Evolutionary conservation across 2,888 invertebrate species (phyloP).

Genomic region (Melipona beecheii): DNA sequence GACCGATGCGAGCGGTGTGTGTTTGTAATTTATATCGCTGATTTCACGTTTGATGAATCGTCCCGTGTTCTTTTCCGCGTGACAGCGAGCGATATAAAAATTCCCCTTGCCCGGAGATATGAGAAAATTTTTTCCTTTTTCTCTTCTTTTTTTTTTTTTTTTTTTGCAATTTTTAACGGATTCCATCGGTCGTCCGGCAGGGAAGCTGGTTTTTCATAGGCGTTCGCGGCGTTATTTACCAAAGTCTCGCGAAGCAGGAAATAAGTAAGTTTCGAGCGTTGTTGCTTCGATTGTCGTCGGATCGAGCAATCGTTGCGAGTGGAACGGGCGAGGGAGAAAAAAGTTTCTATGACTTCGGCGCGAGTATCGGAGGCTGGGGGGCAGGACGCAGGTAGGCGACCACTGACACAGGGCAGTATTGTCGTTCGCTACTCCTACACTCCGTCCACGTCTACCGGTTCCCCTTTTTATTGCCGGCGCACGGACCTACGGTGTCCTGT

Average conservation of each 20-base stretch:
- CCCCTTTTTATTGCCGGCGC: conserved; percentile 69
- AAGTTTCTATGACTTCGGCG: conserved; percentile 66
- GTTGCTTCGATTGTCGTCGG: conserved; percentile 64
- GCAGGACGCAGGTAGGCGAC: conserved; percentile 42
- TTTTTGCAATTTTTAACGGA: background rate
- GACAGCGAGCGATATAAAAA: background rate
- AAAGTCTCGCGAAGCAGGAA: conserved; percentile 62
- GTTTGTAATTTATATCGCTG: background rate
- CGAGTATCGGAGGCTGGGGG: conserved; percentile 55
- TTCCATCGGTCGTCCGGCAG: background rate
- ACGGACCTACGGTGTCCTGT: conserved; percentile 53
- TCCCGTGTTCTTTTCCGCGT: background rate
- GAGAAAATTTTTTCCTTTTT: too few species aligned
- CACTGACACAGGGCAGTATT: conserved; percentile 58
- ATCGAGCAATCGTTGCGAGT: conserved; percentile 35
- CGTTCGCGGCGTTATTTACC: conserved; percentile 56
- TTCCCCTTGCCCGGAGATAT: background rate
- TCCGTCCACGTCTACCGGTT: conserved; percentile 71
- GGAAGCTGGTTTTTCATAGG: conserved; percentile 37
- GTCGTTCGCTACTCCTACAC: conserved; percentile 69
- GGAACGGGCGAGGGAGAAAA: conserved; percentile 38
- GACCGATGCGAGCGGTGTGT: background rate
- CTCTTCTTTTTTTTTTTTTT: too few species aligned
- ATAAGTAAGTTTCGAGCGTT: conserved; percentile 67
- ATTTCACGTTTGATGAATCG: background rate